Evolutionary conservation across 2,888 invertebrate genomes (phyloP), one percentile per base, ranked within the genome.

Genomic region (Meiosimyza decipiens): DNA sequence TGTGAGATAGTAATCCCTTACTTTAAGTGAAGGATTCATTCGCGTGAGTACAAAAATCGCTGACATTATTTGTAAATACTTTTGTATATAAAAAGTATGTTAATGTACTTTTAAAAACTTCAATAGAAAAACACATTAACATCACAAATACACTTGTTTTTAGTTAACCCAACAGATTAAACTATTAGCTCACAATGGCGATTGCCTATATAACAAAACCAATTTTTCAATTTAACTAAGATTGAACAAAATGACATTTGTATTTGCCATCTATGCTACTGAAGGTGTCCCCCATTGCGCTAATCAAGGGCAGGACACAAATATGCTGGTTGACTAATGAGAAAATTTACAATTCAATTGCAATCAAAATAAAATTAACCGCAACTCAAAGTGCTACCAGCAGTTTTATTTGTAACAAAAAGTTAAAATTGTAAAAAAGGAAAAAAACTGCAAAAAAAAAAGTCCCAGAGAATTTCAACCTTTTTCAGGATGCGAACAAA

Each of bases 301-400:
- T 40, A 40, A 40, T 40, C 40, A 40, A 2, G 9, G 40, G 2
- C 40, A 40, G 40, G 40, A 40, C 40, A 40, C 40, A 9, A 40
- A 40, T 40, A 40, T 40, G 40, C 63, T n/a, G 47, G 18, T 13
- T 49, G 47, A 40, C 64, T 64, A 64, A 64, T 64, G 64, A 64
- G 64, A 64, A 64, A 64, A 64, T 64, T 49, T 51, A 51, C 51
- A 63, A 63, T 47, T 63, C 28, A 64, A 64, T 50, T 51, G 64
- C 18, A 64, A 64, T 64, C 33, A 64, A 64, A 64, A 64, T 64
- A 40, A 40, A 40, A 40, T 40, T 40, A 40, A 40, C 40, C 40
- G 9, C 40, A 11, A 51, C 64, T 64, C 51, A 49, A 64, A 64
- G 64, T 51, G 22, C 18, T 64, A 18, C 64, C 18, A n/a, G 15